Conservation (phyloP, 2,113 vertebrate species). For the Plestiodon gilberti region DNA sequence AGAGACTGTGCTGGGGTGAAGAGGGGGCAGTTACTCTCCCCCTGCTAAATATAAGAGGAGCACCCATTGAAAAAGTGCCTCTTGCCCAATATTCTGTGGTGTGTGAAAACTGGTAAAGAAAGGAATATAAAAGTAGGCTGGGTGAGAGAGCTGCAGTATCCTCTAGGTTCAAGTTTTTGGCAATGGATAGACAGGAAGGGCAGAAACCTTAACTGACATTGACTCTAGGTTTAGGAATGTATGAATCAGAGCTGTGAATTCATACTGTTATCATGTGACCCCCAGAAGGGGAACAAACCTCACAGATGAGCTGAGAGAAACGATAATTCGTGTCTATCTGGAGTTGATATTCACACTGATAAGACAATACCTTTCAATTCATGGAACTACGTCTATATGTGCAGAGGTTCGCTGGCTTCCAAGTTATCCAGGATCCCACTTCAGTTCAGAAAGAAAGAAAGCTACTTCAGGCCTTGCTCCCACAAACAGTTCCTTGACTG, state of each 20-base stretch:
- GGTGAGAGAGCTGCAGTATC: background rate
- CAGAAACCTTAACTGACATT: background rate
- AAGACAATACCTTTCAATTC: slow-evolving; percentile 2
- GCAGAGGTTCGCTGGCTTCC: background rate
- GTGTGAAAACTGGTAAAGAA: background rate
- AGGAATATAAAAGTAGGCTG: background rate
- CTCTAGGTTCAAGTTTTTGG: background rate
- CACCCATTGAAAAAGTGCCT: too few relatives aligned
- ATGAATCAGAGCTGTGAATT: slow-evolving; percentile 27
- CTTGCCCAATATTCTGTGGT: background rate
- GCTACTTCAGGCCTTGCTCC: background rate
- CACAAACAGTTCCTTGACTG: background rate
- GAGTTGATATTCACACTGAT: background rate
- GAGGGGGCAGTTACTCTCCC: too few relatives aligned
- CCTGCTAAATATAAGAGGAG: too few relatives aligned
- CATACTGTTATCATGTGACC: background rate
- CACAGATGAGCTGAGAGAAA: background rate
- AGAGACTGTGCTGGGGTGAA: too few relatives aligned
- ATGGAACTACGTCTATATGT: background rate
- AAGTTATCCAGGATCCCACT: background rate
- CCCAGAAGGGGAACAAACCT: background rate
- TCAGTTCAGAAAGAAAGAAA: background rate
- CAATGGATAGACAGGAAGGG: background rate
- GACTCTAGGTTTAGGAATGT: background rate
- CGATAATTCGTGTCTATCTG: slow-evolving; percentile 1